These are phyloP conservation scores for Lepus oiostolus DNA, from an alignment of 2,797 vertebrate species.

Conservation along the genomic window DNA sequence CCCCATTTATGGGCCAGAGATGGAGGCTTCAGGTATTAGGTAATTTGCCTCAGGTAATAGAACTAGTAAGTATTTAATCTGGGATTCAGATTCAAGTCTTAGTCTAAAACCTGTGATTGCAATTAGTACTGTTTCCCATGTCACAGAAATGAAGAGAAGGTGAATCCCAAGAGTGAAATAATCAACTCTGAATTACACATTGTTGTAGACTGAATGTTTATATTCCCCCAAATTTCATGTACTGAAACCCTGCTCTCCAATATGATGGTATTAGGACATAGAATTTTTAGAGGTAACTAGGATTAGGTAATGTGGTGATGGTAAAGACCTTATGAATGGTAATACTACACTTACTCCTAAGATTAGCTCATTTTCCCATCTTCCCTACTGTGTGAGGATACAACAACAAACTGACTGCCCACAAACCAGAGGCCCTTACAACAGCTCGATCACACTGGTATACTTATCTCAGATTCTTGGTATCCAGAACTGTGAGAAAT, in stretches of 20 bases:
- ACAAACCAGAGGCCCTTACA: neutral
- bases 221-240: neutral
- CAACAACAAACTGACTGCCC: neutral
- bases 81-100: conserved; percentile 22
- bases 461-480: neutral
- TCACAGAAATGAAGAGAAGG: conserved; percentile 3
- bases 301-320: neutral
- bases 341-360: neutral
- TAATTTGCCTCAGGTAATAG: conserved; percentile 1
- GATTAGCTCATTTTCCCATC: neutral
- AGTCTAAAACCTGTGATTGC: conserved; percentile 46
- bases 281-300: neutral
- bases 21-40: neutral
- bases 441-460: neutral
- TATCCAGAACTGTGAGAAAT: neutral
- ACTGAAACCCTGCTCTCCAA: neutral
- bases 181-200: conserved; percentile 31
- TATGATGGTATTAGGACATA: neutral
- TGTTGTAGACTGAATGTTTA: neutral
- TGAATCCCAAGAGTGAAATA: neutral
- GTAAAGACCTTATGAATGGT: neutral
- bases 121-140: conserved; percentile 11
- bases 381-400: neutral
- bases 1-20: neutral
- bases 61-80: conserved; percentile 13